Evolutionary conservation across 1,140 invertebrate genomes (phyloP).

Genomic region (Brachionus koreanus): DNA sequence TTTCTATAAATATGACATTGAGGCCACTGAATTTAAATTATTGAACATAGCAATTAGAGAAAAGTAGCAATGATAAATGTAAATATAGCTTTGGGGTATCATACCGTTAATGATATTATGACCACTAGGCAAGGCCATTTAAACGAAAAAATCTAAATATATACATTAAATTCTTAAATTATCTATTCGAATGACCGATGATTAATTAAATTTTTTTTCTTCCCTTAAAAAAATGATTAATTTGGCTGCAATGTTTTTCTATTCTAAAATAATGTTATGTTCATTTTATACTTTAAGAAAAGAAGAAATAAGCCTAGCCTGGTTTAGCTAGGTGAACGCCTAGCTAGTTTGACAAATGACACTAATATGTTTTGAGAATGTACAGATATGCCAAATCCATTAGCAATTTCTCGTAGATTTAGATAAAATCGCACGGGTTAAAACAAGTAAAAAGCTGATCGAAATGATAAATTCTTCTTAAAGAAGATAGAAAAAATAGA

Average conservation of each 20-base stretch:
- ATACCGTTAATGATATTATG: slow-evolving; percentile 31
- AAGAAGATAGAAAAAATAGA: neutral
- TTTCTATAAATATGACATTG: neutral
- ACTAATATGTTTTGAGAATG: slow-evolving; percentile 11
- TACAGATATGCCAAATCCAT: slow-evolving; percentile 24
- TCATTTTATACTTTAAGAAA: neutral
- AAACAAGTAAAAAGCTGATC: slow-evolving; percentile 12
- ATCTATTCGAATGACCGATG: neutral
- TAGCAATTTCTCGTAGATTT: neutral
- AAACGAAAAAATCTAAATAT: neutral
- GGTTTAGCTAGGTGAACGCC: neutral
- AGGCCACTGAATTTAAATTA: slow-evolving; percentile 2
- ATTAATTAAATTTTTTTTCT: slow-evolving; percentile 21
- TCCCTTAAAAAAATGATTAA: slow-evolving; percentile 20
- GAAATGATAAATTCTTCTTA: neutral
- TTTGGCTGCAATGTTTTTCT: neutral
- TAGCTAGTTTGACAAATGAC: slow-evolving; percentile 14
- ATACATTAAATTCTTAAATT: slow-evolving; percentile 7
- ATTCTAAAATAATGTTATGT: neutral
- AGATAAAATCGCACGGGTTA: neutral
- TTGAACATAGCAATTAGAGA: neutral
- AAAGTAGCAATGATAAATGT: slow-evolving; percentile 13
- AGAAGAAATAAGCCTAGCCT: too few relatives aligned
- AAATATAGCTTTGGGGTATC: slow-evolving; percentile 19
- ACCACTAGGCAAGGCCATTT: slow-evolving; percentile 16